Evolutionary conservation across 2,797 vertebrate genomes (phyloP).

Genomic region (Sebastes ruberrimus): DNA sequence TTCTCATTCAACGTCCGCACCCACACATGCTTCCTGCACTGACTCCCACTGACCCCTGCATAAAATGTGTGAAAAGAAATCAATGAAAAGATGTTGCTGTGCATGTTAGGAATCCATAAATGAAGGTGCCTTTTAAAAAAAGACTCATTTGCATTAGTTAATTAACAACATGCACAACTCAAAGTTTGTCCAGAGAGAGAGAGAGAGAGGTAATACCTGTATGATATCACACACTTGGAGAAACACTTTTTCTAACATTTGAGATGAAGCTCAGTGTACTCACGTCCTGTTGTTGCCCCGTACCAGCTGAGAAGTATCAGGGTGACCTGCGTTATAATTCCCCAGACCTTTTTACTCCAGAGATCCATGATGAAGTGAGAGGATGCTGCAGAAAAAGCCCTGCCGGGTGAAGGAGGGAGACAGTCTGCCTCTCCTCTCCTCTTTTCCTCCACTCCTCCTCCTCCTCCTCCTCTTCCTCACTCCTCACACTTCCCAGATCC

Average conservation of each 20-base stretch:
- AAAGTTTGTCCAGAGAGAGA: neutral
- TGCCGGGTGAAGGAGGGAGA: conserved; percentile 11
- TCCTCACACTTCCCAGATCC: conserved; percentile 27
- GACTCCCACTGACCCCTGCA: neutral
- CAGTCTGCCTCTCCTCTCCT: conserved; percentile 19
- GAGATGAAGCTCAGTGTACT: conserved; percentile 17
- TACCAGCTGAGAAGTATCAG: conserved; percentile 46
- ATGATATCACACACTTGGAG: neutral
- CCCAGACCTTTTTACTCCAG: conserved; percentile 55
- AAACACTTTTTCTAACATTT: neutral
- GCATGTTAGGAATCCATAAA: neutral
- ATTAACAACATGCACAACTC: neutral
- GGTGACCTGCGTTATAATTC: conserved; percentile 47
- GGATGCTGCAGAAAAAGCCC: conserved; percentile 38
- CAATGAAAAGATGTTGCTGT: neutral
- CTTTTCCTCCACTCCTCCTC: conserved; percentile 11
- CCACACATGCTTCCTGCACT: neutral
- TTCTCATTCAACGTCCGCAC: neutral
- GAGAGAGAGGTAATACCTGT: neutral
- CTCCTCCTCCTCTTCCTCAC: neutral
- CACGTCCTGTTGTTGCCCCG: conserved; percentile 49
- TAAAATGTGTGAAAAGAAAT: neutral
- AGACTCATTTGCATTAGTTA: neutral
- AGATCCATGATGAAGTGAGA: conserved; percentile 56
- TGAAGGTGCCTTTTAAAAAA: no score